A percentile compares a stretch with the other conserved stretches of the same genome.
These are phyloP conservation scores for Lottia scabra DNA, from an alignment of 2,888 invertebrate genomes.

Conservation along the genomic window DNA sequence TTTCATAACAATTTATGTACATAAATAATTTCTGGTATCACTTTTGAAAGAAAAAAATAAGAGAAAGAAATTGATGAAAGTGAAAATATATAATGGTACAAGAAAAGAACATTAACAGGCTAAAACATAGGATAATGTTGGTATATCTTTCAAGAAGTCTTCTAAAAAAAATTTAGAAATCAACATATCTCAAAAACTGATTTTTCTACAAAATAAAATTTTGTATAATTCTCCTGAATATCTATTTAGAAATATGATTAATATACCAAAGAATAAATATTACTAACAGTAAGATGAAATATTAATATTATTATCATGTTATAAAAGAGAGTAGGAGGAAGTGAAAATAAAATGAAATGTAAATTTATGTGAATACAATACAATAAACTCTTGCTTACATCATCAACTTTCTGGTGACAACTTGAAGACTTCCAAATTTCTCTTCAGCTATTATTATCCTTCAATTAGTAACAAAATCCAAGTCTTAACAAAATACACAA, in stretches of 20 bases:
- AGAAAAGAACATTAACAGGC: too few species aligned
- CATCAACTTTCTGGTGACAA: background rate
- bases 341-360: background rate
- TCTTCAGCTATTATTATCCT: background rate
- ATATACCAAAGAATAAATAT: background rate
- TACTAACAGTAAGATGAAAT: background rate
- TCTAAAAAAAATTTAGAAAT: too few species aligned
- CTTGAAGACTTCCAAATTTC: background rate
- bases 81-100: too few species aligned
- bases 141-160: too few species aligned
- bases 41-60: too few species aligned
- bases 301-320: background rate
- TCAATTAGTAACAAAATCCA: background rate
- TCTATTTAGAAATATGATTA: background rate
- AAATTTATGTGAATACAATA: slow-evolving; percentile 3
- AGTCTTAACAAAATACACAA: background rate
- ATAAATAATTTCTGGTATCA: too few species aligned
- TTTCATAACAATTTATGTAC: background rate
- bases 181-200: too few species aligned
- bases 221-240: too few species aligned
- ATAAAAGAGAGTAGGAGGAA: background rate
- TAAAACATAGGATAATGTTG: too few species aligned
- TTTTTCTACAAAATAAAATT: too few species aligned
- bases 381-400: background rate
- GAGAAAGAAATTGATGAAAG: too few species aligned